Evolutionary conservation across 2,888 invertebrate genomes (phyloP).

Genomic region (Ophioninae sp.): DNA sequence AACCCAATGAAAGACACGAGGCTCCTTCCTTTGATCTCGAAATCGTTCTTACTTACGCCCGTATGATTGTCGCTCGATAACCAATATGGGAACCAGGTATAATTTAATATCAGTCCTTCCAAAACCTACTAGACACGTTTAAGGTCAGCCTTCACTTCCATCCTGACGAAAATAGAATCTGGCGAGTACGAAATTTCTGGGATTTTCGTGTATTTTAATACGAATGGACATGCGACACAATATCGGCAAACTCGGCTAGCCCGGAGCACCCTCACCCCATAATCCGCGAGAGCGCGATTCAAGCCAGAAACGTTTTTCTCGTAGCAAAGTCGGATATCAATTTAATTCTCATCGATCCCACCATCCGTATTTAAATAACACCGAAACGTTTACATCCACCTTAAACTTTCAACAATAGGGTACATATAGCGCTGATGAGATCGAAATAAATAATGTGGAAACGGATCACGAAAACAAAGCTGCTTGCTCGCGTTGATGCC

Average conservation of each 20-base stretch:
- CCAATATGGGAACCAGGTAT: constrained; percentile 20
- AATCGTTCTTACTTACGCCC: not conserved
- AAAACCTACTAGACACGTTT: constrained; percentile 8
- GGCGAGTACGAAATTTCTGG: not conserved
- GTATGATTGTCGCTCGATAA: not conserved
- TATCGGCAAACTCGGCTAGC: not conserved
- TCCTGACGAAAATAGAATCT: not conserved
- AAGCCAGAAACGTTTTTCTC: not conserved
- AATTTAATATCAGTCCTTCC: constrained; percentile 30
- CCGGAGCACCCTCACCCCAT: not conserved
- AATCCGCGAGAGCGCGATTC: not conserved
- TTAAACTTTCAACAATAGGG: not conserved
- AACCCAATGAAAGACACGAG: not conserved
- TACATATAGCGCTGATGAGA: not conserved
- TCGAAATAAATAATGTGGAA: not conserved
- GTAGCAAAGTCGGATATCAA: not conserved
- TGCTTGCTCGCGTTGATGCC: not conserved
- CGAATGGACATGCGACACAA: not conserved
- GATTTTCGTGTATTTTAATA: not conserved
- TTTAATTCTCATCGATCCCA: not conserved
- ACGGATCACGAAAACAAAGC: not conserved
- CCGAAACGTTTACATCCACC: not conserved
- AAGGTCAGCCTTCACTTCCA: constrained; percentile 5
- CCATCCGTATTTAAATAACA: not conserved
- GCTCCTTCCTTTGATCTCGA: not conserved